phyloP scores from a whole-genome alignment of 2,113 vertebrate genomes.

The Hippocampus comes region DNA sequence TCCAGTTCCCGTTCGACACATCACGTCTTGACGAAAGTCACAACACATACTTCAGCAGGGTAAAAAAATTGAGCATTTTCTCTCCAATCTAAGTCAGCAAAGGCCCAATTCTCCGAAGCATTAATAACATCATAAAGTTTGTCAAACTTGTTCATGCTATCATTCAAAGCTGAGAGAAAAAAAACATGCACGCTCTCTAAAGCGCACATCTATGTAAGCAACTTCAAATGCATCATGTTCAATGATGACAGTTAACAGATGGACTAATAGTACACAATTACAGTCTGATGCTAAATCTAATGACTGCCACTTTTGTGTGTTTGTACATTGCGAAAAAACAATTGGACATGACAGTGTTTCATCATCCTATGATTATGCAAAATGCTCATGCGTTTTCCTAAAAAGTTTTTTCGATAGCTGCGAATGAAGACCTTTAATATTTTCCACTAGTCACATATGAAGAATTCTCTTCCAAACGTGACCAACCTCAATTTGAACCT shows the following conservation, averaged over 20 bases:
- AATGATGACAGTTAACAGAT: not conserved
- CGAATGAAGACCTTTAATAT: too few relatives aligned
- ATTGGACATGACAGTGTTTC: too few relatives aligned
- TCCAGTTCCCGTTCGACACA: conserved; percentile 11
- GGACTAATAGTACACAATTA: not conserved
- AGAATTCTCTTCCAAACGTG: too few relatives aligned
- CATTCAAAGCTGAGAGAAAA: too few relatives aligned
- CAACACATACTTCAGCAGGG: conserved; percentile 6
- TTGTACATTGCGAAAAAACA: too few relatives aligned
- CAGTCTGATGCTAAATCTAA: not conserved
- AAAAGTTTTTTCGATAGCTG: too few relatives aligned
- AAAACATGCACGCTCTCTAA: not conserved
- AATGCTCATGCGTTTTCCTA: too few relatives aligned
- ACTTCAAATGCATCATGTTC: not conserved
- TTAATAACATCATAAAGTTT: not conserved
- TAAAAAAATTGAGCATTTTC: not conserved
- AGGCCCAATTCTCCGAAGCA: not conserved
- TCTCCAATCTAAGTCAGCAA: not conserved
- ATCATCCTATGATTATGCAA: too few relatives aligned
- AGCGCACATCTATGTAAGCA: not conserved
- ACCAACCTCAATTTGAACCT: not conserved
- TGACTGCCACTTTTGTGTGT: not conserved
- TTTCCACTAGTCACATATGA: too few relatives aligned
- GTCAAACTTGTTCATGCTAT: not conserved
- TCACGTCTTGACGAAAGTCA: conserved; percentile 12